These are phyloP conservation scores for Littorina saxatilis DNA, from an alignment of 1,140 invertebrate species.

Conservation along the genomic window DNA sequence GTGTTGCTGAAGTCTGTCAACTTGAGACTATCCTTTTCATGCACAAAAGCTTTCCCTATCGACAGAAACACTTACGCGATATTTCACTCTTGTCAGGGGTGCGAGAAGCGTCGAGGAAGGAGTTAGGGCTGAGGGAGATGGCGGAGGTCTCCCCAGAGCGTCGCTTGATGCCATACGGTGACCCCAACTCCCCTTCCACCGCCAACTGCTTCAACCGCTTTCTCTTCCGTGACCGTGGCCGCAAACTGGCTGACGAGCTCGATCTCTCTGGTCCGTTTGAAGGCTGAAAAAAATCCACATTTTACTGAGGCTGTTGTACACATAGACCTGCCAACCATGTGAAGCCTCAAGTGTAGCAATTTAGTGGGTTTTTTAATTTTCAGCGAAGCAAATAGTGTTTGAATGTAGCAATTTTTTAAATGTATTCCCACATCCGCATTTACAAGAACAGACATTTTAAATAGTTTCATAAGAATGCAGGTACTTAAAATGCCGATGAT, in stretches of 20 bases:
- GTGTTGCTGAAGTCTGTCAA: too few species aligned
- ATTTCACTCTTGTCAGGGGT: constrained; percentile 68
- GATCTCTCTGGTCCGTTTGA: constrained; percentile 42
- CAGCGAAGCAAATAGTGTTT: too few species aligned
- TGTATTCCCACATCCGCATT: too few species aligned
- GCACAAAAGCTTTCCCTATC: background rate
- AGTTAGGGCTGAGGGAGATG: constrained; percentile 88
- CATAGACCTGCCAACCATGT: too few species aligned
- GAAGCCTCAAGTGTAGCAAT: too few species aligned
- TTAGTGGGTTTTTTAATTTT: too few species aligned
- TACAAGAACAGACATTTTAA: too few species aligned
- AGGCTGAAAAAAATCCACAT: background rate
- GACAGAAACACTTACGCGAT: constrained; percentile 43
- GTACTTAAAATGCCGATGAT: too few species aligned
- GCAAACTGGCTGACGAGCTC: constrained; percentile 50
- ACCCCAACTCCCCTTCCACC: constrained; percentile 74
- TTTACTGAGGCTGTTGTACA: too few species aligned
- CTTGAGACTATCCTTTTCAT: too few species aligned
- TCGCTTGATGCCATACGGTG: constrained; percentile 82
- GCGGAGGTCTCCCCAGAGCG: constrained; percentile 86
- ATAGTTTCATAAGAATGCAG: too few species aligned
- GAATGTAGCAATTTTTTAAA: too few species aligned
- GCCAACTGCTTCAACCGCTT: constrained; percentile 76
- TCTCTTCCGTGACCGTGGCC: constrained; percentile 71
- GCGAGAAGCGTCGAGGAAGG: constrained; percentile 86